Conservation (phyloP, 2,888 invertebrate species). For the Caenorhabditis zanzibari region DNA sequence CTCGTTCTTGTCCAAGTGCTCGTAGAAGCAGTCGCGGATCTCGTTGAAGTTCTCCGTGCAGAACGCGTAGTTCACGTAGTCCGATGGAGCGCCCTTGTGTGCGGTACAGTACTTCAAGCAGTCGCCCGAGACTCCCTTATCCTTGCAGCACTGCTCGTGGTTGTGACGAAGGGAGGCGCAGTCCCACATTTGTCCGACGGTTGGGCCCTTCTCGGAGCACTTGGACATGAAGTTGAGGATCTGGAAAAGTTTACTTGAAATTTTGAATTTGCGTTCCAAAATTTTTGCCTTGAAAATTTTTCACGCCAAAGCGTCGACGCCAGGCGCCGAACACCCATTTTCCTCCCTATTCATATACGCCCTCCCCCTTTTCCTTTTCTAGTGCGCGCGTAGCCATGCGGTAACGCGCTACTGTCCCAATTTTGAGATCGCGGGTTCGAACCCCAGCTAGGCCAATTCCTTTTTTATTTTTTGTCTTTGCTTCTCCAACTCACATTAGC, state of each 20-base stretch:
- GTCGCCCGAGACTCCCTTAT: constrained; percentile 69
- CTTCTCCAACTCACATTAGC: constrained; percentile 53
- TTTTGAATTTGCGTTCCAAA: background rate
- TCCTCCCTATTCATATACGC: background rate
- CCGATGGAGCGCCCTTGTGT: constrained; percentile 82
- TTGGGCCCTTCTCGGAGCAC: constrained; percentile 81
- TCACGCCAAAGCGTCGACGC: no score
- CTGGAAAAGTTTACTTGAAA: constrained; percentile 55
- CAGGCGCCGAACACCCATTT: background rate
- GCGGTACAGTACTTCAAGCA: constrained; percentile 83
- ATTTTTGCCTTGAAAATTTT: no score
- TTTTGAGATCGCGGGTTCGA: background rate
- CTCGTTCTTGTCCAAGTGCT: constrained; percentile 78
- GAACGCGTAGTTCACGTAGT: constrained; percentile 80
- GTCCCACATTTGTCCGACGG: constrained; percentile 83
- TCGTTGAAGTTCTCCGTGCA: constrained; percentile 82
- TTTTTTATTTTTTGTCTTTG: background rate
- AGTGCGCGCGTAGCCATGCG: constrained; percentile 1
- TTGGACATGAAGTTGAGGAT: constrained; percentile 80
- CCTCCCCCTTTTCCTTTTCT: background rate
- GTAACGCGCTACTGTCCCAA: background rate
- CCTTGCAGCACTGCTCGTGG: constrained; percentile 77
- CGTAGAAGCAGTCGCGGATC: constrained; percentile 80
- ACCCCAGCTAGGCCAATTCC: background rate
- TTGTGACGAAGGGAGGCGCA: constrained; percentile 82